A percentile compares a stretch with the other conserved stretches of the same genome.
Conservation (phyloP, 2,888 invertebrate genomes). For the Poecilus cupreus region DNA sequence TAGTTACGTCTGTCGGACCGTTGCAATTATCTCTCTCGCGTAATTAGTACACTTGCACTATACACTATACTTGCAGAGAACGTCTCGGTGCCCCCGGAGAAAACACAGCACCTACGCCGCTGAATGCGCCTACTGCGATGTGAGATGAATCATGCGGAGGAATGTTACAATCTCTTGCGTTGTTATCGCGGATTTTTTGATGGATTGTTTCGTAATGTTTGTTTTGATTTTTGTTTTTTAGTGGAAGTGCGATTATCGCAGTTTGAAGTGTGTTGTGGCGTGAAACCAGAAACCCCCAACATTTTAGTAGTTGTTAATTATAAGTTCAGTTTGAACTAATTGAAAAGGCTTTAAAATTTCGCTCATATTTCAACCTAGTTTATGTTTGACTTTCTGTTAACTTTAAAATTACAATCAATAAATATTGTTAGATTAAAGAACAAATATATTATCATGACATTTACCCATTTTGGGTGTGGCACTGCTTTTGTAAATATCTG, state of each 20-base stretch:
- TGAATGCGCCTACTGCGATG: neutral
- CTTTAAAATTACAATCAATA: no score
- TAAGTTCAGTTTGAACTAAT: no score
- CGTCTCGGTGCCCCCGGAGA: neutral
- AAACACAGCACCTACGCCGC: slow-evolving; percentile 10
- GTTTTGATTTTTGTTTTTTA: neutral
- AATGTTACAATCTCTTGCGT: neutral
- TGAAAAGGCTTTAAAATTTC: no score
- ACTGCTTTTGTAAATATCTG: no score
- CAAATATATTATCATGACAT: no score
- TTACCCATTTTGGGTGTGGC: no score
- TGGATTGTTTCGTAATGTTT: slow-evolving; percentile 18
- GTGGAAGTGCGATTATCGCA: neutral
- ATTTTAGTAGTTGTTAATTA: no score
- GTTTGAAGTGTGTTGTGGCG: no score
- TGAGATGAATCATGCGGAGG: neutral
- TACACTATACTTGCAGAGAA: neutral
- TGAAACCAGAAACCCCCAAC: no score
- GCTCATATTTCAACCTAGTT: no score
- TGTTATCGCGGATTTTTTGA: slow-evolving; percentile 14
- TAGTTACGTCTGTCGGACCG: slow-evolving; percentile 33
- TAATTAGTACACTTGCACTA: slow-evolving; percentile 1
- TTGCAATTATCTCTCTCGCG: neutral
- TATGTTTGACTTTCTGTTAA: no score
- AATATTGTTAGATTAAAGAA: no score